Base-by-base conservation (phyloP, 2,888 invertebrate species). In the Ochlodes sylvanus region DNA sequence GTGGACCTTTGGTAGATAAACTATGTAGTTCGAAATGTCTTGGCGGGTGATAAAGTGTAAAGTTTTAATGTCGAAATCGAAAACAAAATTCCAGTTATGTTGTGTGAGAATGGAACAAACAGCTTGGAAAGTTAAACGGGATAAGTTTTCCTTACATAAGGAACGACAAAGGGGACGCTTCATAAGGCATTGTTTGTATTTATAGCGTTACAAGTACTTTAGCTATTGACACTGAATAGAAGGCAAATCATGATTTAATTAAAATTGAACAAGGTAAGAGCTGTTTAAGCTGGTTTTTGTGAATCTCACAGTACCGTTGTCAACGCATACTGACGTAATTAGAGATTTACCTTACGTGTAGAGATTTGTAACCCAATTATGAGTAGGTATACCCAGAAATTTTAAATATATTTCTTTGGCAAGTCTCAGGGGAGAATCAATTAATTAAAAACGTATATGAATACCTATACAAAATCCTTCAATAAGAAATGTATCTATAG, bases 71-170 rank as follows among this genome's bases (percentile, higher is more conserved):
- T 52, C 2, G 42, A 32, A 60, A 54, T 60, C 54, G 50, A 60
- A 54, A 66, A 44, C 34, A 56, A 17, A 19, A 54, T 52, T 60
- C 38, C 10, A 47, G 54, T 54, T 54, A 64, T 62, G 64, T 72
- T 52, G 63, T 76, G 72, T 57, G 73, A 73, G 71, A 69, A 72
- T 74, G 78, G 77, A 71, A 75, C 75, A 76, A 72, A 83, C 77
- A 76, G 75, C 72, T 73, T 65, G 71, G 71, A 80, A 88, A 87
- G 77, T 88, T 87, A 79, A 86, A 88, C 84, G 78, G 79, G 80
- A 84, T 84, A 86, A 87, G 82, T 88, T 88, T 81, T 74, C 74
- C 75, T 54, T 75, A 77, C 79, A 80, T 79, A 79, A 79, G 78
- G 64, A 50, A 78, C 77, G 82, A 81, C 80, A 52, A 52, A 76